A percentile compares a stretch with the other conserved stretches of the same genome.
Conservation (phyloP, 2,113 vertebrate genomes). For the Pao palembangensis region DNA sequence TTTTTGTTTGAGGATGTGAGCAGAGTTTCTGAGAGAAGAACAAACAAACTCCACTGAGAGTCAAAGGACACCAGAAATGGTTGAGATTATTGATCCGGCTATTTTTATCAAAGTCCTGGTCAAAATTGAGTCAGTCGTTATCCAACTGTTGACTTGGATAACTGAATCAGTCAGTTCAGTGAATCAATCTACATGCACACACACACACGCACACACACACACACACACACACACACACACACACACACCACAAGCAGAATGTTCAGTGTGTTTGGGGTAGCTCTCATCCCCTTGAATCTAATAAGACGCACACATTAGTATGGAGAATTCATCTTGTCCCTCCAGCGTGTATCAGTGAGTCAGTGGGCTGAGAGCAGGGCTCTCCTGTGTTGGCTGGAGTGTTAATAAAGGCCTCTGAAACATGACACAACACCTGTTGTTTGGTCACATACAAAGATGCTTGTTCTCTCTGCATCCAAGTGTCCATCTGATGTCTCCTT, state of each 20-base stretch:
- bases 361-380: constrained; percentile 36
- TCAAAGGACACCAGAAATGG: no score
- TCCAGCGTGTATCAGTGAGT: constrained; percentile 54
- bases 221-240: no score
- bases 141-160: no score
- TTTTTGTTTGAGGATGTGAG: no score
- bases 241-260: background rate
- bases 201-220: no score
- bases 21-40: no score
- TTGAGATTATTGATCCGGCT: no score
- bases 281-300: constrained; percentile 8
- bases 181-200: no score
- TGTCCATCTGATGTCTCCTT: constrained; percentile 18
- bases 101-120: no score
- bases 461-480: constrained; percentile 30
- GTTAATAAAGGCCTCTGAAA: constrained; percentile 54
- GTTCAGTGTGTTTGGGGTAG: constrained; percentile 3
- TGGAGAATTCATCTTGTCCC: constrained; percentile 39
- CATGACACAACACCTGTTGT: constrained; percentile 66
- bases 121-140: no score
- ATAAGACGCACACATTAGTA: background rate
- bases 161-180: no score
- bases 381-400: constrained; percentile 50
- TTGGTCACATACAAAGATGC: constrained; percentile 55
- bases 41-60: no score